Evolutionary conservation across 2,113 vertebrate genomes (phyloP).

Genomic region (Coptodon rendalli): DNA sequence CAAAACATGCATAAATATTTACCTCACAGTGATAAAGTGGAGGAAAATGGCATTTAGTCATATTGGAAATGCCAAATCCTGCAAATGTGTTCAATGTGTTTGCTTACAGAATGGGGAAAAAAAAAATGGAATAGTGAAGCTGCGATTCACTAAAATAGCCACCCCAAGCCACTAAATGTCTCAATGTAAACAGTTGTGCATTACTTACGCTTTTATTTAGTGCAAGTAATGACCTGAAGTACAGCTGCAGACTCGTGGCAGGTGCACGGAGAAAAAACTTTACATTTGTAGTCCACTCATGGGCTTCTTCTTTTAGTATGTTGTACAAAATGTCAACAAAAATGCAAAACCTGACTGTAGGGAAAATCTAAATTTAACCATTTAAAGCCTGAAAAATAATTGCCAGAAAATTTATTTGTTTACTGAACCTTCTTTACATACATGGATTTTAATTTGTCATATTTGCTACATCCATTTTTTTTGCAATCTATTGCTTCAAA

Average conservation of each 20-base stretch:
- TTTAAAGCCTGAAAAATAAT: not conserved
- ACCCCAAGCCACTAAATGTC: not conserved
- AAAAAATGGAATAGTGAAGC: fast-evolving
- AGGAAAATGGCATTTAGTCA: not conserved
- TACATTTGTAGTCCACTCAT: not conserved
- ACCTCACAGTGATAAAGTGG: not conserved
- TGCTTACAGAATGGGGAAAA: fast-evolving
- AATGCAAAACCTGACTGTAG: not conserved
- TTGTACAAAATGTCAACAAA: not conserved
- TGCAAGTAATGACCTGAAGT: not conserved
- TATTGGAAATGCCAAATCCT: not conserved
- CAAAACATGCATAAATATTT: not conserved
- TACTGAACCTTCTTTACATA: not conserved
- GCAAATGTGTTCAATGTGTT: not conserved
- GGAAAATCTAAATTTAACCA: not conserved
- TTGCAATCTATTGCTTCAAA: not conserved
- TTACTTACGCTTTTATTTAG: not conserved
- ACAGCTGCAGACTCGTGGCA: not conserved
- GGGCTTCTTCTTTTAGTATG: not conserved
- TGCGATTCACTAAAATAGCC: not conserved
- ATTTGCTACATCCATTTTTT: not conserved
- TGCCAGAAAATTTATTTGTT: not conserved
- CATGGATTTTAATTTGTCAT: not conserved
- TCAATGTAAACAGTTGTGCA: not conserved
- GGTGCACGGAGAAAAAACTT: not conserved